A percentile compares a stretch with the other conserved stretches of the same genome.
phyloP scores from a whole-genome alignment of 2,113 vertebrate genomes.

The Cavia aperea region DNA sequence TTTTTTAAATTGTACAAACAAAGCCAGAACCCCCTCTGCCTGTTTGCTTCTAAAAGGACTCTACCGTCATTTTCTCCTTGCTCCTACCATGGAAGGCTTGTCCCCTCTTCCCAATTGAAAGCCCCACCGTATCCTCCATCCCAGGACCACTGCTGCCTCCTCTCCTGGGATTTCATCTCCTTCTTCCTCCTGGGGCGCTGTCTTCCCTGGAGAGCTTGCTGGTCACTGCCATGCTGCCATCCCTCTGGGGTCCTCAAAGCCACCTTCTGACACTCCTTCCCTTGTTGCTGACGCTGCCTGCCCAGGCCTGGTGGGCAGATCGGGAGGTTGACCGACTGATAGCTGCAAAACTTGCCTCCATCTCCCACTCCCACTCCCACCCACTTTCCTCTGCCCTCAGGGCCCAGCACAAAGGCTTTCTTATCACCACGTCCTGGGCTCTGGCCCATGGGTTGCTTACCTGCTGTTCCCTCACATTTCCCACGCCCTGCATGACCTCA shows the following conservation, averaged over 20 bases:
- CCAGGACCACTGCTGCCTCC: too few relatives aligned
- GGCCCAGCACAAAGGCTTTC: conserved; percentile 38
- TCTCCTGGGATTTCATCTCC: background rate
- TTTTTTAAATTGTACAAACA: background rate
- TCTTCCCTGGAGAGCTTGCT: background rate
- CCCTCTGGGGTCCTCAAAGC: background rate
- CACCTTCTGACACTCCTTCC: background rate
- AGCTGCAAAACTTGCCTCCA: background rate
- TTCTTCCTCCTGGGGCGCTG: background rate
- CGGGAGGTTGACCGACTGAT: background rate
- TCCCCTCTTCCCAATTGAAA: background rate
- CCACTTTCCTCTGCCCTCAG: background rate
- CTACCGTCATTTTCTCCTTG: background rate
- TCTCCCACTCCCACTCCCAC: background rate
- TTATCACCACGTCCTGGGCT: background rate
- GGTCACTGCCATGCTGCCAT: too few relatives aligned
- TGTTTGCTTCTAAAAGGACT: background rate
- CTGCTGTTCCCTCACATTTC: background rate
- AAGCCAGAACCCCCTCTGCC: background rate
- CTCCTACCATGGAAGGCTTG: background rate
- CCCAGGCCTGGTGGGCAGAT: background rate
- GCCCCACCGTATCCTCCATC: background rate
- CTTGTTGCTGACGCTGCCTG: background rate
- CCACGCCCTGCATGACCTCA: background rate
- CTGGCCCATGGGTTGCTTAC: conserved; percentile 30